Conservation (phyloP, 1,140 invertebrate genomes). For the Danaus melanippus region DNA sequence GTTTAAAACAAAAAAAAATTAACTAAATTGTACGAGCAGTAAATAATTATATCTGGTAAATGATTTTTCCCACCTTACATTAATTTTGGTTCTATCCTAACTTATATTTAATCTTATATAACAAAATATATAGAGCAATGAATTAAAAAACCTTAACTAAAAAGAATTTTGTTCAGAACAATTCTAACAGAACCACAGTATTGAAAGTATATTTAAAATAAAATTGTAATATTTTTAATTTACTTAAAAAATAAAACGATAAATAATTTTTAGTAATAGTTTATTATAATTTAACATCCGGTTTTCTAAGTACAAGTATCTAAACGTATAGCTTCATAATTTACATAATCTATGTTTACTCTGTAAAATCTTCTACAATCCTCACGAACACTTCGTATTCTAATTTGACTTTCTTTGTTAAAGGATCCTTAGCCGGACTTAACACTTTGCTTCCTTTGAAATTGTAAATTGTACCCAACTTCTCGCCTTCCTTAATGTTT, state of each 20-base stretch:
- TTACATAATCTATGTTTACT: conserved; percentile 20
- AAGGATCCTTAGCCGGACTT: conserved; percentile 31
- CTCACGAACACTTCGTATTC: conserved; percentile 59
- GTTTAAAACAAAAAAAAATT: too few relatives aligned
- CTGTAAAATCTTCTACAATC: conserved; percentile 42
- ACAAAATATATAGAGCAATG: too few relatives aligned
- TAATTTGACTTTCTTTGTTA: conserved; percentile 48
- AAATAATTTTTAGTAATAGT: conserved; percentile 19
- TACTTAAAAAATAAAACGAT: conserved; percentile 23
- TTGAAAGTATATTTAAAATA: neutral
- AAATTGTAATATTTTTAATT: conserved; percentile 2
- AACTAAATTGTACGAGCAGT: too few relatives aligned
- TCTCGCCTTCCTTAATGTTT: conserved; percentile 44
- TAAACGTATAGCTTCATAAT: conserved; percentile 10
- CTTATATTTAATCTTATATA: too few relatives aligned
- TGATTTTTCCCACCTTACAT: too few relatives aligned
- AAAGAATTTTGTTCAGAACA: too few relatives aligned
- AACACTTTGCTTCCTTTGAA: conserved; percentile 55
- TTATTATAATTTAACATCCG: conserved; percentile 38
- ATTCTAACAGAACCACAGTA: too few relatives aligned
- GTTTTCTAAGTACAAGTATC: conserved; percentile 10
- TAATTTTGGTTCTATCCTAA: too few relatives aligned
- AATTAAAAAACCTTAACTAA: too few relatives aligned
- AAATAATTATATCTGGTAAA: too few relatives aligned
- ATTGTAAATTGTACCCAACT: conserved; percentile 49